Evolutionary conservation across 2,888 invertebrate genomes (phyloP).

Genomic region (Stenurella melanura): DNA sequence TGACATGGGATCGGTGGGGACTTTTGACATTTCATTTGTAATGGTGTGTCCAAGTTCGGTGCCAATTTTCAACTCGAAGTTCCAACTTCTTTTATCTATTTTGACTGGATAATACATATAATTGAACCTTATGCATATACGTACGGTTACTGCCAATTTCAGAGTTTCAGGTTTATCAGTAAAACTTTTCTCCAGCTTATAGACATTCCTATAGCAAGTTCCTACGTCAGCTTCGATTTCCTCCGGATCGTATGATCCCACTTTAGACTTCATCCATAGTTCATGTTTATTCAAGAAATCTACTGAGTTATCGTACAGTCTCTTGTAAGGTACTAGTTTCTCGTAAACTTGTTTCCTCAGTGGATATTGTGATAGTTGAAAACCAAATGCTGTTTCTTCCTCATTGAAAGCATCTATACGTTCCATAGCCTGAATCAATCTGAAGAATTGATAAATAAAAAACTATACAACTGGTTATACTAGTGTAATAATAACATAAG

Average conservation of each 20-base stretch:
- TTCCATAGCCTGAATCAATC: slow-evolving; percentile 83
- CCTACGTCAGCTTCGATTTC: slow-evolving; percentile 88
- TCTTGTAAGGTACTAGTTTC: slow-evolving; percentile 88
- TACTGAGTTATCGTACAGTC: slow-evolving; percentile 90
- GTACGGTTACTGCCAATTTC: slow-evolving; percentile 81
- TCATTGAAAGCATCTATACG: slow-evolving; percentile 92
- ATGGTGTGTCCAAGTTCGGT: too few relatives aligned
- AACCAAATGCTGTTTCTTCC: slow-evolving; percentile 92
- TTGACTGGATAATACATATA: too few relatives aligned
- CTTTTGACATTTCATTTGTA: too few relatives aligned
- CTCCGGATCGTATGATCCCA: slow-evolving; percentile 91
- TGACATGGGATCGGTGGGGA: too few relatives aligned
- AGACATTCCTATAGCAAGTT: slow-evolving; percentile 82
- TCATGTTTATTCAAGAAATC: slow-evolving; percentile 90
- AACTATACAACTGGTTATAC: not conserved
- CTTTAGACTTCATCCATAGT: slow-evolving; percentile 89
- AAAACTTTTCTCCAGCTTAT: slow-evolving; percentile 92
- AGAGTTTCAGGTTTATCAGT: slow-evolving; percentile 84
- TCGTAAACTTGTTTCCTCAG: slow-evolving; percentile 86
- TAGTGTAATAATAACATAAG: too few relatives aligned
- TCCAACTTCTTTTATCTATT: too few relatives aligned
- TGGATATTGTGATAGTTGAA: slow-evolving; percentile 92
- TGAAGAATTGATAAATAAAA: slow-evolving; percentile 55
- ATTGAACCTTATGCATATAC: slow-evolving; percentile 30
- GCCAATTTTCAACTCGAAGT: too few relatives aligned